Conservation (phyloP, 2,113 vertebrate species). For the Cavia porcellus region DNA sequence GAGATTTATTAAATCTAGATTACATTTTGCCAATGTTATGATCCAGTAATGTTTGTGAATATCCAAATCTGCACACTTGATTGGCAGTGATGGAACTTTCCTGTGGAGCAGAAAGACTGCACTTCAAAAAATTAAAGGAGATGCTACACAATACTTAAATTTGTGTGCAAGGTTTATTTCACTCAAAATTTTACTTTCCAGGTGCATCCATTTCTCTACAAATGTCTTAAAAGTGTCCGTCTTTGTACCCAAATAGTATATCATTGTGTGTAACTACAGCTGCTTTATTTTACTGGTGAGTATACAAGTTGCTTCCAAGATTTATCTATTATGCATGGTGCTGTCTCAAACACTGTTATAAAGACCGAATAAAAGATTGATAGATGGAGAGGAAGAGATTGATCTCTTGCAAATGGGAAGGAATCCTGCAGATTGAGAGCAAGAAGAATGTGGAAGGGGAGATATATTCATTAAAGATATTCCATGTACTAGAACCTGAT, state of each 20-base stretch:
- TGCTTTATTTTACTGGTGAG: background rate
- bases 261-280: background rate
- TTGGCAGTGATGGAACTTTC: background rate
- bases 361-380: background rate
- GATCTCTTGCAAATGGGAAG: background rate
- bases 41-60: background rate
- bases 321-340: background rate
- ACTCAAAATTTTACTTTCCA: background rate
- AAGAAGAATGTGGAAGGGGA: background rate
- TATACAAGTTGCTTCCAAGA: background rate
- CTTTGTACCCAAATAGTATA: background rate
- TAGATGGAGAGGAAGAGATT: background rate
- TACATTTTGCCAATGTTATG: background rate
- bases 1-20: conserved; percentile 11
- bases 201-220: background rate
- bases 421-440: background rate
- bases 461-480: background rate
- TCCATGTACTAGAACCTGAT: background rate
- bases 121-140: background rate
- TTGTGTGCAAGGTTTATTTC: background rate
- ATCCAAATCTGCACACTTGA: background rate
- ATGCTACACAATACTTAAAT: background rate
- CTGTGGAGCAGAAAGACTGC: background rate
- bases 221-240: background rate
- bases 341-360: background rate